A percentile compares a stretch with the other conserved stretches of the same genome.
These are phyloP conservation scores for Mesocricetus auratus DNA, from an alignment of 2,113 vertebrate species.

Conservation along the genomic window DNA sequence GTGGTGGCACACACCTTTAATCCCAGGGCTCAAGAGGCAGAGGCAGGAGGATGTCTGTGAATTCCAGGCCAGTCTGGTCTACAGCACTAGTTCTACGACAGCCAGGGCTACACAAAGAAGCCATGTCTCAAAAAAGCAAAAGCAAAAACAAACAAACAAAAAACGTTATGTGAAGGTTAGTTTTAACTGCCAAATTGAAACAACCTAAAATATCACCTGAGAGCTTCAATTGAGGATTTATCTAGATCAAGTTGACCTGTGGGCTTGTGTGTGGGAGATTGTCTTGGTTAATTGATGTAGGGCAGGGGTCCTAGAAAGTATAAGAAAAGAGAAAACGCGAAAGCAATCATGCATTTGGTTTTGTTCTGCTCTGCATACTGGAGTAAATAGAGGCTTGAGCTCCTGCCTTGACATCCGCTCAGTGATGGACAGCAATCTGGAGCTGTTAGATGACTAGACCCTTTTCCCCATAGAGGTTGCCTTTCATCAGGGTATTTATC, in stretches of 20 bases:
- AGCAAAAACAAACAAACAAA: not conserved
- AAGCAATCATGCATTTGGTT: not conserved
- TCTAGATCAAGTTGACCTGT: not conserved
- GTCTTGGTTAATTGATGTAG: not conserved
- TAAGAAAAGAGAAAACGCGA: not conserved
- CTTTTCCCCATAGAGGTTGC: not conserved
- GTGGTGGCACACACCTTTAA: not conserved
- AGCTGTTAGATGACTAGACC: not conserved
- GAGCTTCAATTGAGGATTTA: not conserved
- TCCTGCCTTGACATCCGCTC: not conserved
- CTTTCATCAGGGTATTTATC: not conserved
- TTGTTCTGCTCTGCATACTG: not conserved
- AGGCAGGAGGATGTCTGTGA: not conserved
- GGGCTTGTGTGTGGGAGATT: not conserved
- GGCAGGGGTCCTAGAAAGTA: not conserved
- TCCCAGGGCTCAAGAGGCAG: not conserved
- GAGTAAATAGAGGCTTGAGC: no score
- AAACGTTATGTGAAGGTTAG: not conserved
- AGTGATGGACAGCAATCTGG: not conserved
- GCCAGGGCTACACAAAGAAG: not conserved
- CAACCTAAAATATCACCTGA: not conserved
- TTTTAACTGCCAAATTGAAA: not conserved
- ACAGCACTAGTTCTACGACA: not conserved
- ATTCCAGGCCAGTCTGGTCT: not conserved
- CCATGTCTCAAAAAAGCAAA: not conserved